phyloP scores from a whole-genome alignment of 2,797 vertebrate species.

The Pipistrellus pygmaeus region DNA sequence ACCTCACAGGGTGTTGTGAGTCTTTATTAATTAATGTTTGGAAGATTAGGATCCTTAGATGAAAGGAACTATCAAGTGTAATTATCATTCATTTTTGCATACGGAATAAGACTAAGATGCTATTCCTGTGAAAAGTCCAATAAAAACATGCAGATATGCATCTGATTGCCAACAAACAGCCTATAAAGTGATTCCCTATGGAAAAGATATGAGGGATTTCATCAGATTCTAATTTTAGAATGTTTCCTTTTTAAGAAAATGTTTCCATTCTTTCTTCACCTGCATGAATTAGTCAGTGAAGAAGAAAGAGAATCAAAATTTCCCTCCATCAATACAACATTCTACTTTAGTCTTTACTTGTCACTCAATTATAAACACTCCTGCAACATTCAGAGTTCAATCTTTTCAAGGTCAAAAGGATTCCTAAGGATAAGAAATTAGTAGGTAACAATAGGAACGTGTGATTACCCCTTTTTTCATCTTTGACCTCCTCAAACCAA shows the following conservation, averaged over 20 bases:
- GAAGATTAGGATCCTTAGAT: slow-evolving; percentile 70
- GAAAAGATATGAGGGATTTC: neutral
- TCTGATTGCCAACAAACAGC: neutral
- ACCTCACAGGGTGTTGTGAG: slow-evolving; percentile 62
- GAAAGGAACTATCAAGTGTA: slow-evolving; percentile 70
- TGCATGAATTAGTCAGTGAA: neutral
- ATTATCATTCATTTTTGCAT: slow-evolving; percentile 69
- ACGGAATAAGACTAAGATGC: slow-evolving; percentile 61
- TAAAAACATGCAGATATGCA: slow-evolving; percentile 40
- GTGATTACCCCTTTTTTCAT: neutral
- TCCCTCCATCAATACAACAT: neutral
- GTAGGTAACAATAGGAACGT: neutral
- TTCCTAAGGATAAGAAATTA: neutral
- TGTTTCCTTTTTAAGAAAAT: slow-evolving; percentile 18
- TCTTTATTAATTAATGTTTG: slow-evolving; percentile 64
- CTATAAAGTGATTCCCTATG: slow-evolving; percentile 22
- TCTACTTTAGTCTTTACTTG: neutral
- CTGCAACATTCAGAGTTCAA: neutral
- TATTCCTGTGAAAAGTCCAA: slow-evolving; percentile 38
- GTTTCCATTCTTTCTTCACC: slow-evolving; percentile 12
- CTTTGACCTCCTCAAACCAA: neutral
- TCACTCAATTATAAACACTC: neutral
- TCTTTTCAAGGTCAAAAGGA: neutral
- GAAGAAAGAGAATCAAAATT: slow-evolving; percentile 44
- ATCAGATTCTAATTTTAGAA: slow-evolving; percentile 46